Conservation (phyloP, 2,888 invertebrate genomes). For the Ecliptopera silaceata region DNA sequence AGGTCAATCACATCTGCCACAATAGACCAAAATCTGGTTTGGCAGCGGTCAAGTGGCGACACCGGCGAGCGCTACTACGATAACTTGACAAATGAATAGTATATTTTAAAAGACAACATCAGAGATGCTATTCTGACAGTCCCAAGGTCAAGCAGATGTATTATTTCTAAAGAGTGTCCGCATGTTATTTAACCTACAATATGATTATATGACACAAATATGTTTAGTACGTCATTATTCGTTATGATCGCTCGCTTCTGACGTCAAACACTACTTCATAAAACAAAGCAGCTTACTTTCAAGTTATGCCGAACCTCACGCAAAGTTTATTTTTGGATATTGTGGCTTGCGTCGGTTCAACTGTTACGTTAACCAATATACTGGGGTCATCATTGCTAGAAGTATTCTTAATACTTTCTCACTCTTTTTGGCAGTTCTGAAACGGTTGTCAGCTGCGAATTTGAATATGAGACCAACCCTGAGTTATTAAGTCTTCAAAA, state of each 20-base stretch:
- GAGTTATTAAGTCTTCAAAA: too few relatives aligned
- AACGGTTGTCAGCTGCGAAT: too few relatives aligned
- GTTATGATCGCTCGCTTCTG: not conserved
- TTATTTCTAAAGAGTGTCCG: not conserved
- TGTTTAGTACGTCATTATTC: not conserved
- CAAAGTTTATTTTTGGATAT: not conserved
- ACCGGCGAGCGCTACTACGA: conserved; percentile 28
- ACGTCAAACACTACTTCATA: not conserved
- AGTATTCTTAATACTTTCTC: not conserved
- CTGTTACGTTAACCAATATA: not conserved
- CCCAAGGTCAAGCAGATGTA: conserved; percentile 9
- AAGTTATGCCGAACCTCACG: not conserved
- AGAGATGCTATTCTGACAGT: not conserved
- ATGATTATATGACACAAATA: not conserved
- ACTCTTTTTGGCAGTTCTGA: too few relatives aligned
- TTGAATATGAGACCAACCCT: too few relatives aligned
- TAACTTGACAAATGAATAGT: conserved; percentile 26
- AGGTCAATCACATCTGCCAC: conserved; percentile 66
- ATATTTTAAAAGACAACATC: not conserved
- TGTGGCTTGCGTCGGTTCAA: not conserved
- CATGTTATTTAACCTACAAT: not conserved
- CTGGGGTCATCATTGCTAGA: not conserved
- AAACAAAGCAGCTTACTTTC: not conserved
- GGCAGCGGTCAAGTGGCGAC: conserved; percentile 52
- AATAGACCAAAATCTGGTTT: conserved; percentile 43